Conservation (phyloP, 2,113 vertebrate species). For the Puffinus mauretanicus region DNA sequence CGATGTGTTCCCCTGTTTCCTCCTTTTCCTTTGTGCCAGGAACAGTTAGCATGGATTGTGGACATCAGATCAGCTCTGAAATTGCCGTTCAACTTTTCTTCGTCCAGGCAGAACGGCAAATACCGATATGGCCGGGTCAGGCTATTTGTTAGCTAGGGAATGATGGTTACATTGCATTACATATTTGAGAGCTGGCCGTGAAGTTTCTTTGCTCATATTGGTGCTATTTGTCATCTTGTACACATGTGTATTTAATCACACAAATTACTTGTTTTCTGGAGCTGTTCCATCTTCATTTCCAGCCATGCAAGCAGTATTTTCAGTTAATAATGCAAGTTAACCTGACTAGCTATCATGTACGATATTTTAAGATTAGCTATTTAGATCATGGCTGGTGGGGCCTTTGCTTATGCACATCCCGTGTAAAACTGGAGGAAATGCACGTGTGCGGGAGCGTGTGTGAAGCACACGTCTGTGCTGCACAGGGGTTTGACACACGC, state of each 20-base stretch:
- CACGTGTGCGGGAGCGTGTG: accelerated
- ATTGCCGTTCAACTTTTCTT: background rate
- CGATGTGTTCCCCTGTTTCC: accelerated
- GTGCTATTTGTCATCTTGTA: background rate
- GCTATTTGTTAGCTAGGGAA: background rate
- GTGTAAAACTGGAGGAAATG: background rate
- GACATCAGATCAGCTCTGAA: background rate
- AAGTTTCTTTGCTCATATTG: background rate
- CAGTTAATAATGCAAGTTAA: too few relatives aligned
- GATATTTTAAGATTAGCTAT: background rate
- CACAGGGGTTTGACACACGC: accelerated
- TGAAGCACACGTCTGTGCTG: background rate
- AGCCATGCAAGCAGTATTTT: background rate
- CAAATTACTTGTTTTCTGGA: background rate
- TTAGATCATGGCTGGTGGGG: background rate
- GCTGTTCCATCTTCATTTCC: background rate
- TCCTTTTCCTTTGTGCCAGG: background rate
- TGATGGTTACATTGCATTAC: accelerated
- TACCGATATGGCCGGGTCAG: accelerated
- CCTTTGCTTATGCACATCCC: background rate
- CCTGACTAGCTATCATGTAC: background rate
- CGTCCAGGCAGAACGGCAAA: background rate
- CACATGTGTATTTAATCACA: background rate
- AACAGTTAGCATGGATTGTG: background rate
- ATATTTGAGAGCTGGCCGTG: background rate